Conservation (phyloP, 2,888 invertebrate species). For the Netelia inedita region DNA sequence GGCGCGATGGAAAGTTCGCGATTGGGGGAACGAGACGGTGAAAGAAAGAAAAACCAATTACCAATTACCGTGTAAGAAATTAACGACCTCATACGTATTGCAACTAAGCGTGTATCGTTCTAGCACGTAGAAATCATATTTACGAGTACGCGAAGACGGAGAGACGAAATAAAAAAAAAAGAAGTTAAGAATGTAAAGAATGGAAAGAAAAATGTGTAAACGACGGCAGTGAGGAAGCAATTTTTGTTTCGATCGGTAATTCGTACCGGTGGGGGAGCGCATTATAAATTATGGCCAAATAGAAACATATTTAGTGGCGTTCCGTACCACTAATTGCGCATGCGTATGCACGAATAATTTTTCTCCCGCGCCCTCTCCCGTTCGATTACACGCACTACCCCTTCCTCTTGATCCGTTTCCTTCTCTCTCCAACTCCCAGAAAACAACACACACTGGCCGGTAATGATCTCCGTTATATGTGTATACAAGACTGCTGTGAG, state of each 20-base stretch:
- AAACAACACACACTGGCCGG: conserved; percentile 53
- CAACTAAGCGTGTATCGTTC: conserved; percentile 44
- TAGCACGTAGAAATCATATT: conserved; percentile 45
- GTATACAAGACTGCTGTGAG: conserved; percentile 79
- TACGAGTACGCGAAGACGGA: conserved; percentile 36
- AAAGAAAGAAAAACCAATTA: too few species aligned
- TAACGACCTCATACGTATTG: conserved; percentile 69
- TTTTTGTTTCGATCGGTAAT: too few species aligned
- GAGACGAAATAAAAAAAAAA: conserved; percentile 12
- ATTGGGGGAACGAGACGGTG: too few species aligned
- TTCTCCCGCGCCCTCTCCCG: too few species aligned
- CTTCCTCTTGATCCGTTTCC: not conserved
- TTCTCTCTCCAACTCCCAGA: conserved; percentile 17
- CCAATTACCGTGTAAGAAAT: conserved; percentile 43
- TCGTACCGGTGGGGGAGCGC: conserved; percentile 32
- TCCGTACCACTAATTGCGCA: too few species aligned
- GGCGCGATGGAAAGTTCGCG: too few species aligned
- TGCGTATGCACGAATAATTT: too few species aligned
- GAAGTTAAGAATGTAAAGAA: conserved; percentile 25
- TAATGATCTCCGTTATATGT: conserved; percentile 71
- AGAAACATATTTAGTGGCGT: not conserved
- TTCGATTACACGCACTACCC: too few species aligned
- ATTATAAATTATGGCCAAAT: conserved; percentile 54
- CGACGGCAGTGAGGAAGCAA: too few species aligned
- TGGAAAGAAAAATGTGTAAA: too few species aligned